Percentiles rank a stretch among this genome's conserved stretches.
Evolutionary conservation across 92 coral and sea anemone genomes (phyloP).

Genomic region (Epizoanthus fatuus): DNA sequence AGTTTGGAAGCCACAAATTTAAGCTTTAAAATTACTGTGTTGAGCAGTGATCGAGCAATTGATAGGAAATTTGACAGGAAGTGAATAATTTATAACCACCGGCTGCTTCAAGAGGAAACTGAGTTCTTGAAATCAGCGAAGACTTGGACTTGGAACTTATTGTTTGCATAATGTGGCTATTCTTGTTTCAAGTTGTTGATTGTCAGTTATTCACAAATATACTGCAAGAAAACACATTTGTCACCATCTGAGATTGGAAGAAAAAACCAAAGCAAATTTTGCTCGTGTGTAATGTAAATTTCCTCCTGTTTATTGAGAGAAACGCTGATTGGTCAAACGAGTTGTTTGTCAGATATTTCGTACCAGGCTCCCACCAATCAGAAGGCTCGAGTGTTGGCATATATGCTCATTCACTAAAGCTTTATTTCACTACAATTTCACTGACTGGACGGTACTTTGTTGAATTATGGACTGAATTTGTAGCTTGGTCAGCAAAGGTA

Average conservation of each 20-base stretch:
- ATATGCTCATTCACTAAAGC: conserved; percentile 42
- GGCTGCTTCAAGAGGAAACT: conserved; percentile 32
- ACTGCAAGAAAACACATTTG: not conserved
- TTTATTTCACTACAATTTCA: conserved; percentile 39
- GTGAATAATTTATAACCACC: conserved; percentile 46
- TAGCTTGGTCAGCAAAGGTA: conserved; percentile 33
- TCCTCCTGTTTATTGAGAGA: conserved; percentile 14
- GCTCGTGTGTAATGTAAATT: conserved; percentile 45
- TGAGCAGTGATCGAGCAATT: conserved; percentile 20
- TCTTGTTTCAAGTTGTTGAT: conserved; percentile 30
- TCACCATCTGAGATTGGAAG: conserved; percentile 6
- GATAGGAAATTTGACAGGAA: conserved; percentile 44
- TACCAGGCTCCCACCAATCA: conserved; percentile 33
- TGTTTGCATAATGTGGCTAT: not conserved
- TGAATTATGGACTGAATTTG: not conserved
- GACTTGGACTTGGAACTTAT: not conserved
- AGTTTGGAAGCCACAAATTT: not conserved
- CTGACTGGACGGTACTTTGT: conserved; percentile 16
- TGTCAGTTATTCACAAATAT: conserved; percentile 27
- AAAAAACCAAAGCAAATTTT: conserved; percentile 24
- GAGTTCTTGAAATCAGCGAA: conserved; percentile 15
- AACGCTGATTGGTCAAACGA: conserved; percentile 27
- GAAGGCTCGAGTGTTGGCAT: conserved; percentile 24
- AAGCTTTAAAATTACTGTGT: not conserved
- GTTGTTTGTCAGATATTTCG: conserved; percentile 30